Conservation (phyloP, 1,140 invertebrate species). For the Vanessa tameamea region DNA sequence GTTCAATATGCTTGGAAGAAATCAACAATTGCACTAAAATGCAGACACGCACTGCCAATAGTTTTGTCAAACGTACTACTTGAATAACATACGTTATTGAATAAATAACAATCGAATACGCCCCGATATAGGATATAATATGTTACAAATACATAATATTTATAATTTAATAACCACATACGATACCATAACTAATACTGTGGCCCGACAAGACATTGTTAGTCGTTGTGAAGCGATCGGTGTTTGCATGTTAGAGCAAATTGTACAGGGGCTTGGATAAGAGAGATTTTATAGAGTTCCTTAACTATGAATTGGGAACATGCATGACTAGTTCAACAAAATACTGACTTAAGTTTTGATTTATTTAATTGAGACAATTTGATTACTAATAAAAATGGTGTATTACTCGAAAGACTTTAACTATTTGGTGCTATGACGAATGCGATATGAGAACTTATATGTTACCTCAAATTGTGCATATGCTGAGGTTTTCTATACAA, state of each 20-base stretch:
- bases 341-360: background rate
- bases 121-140: conserved; percentile 70
- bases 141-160: conserved; percentile 75
- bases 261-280: conserved; percentile 65
- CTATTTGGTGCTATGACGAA: conserved; percentile 15
- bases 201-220: conserved; percentile 78
- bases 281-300: conserved; percentile 20
- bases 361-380: background rate
- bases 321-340: conserved; percentile 45
- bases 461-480: conserved; percentile 89
- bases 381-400: background rate
- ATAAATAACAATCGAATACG: conserved; percentile 49
- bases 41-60: conserved; percentile 80
- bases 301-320: conserved; percentile 43
- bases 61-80: conserved; percentile 38
- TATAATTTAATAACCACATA: conserved; percentile 74
- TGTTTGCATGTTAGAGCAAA: conserved; percentile 82
- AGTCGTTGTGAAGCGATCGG: conserved; percentile 81
- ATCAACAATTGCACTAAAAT: conserved; percentile 80
- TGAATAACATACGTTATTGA: conserved; percentile 43
- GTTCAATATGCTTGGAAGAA: conserved; percentile 74
- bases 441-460: conserved; percentile 17
- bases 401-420: background rate
- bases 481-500: conserved; percentile 93
- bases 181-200: conserved; percentile 74